phyloP scores from a whole-genome alignment of 1,140 invertebrate species.

The Ganaspis sp. region DNA sequence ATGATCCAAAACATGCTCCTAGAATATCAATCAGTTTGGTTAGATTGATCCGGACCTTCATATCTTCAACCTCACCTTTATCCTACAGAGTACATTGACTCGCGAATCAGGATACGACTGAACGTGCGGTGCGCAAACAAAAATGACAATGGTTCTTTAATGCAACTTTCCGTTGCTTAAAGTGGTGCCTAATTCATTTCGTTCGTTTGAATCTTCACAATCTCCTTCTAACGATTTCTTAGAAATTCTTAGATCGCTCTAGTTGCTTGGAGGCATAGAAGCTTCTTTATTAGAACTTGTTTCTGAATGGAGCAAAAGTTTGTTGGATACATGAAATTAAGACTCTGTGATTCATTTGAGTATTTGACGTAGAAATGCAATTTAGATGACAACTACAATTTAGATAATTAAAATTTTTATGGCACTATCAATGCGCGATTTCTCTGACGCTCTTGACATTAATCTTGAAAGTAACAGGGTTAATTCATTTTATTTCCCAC shows the following conservation, averaged over 20 bases:
- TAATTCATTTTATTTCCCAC: too few species aligned
- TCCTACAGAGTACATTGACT: slow-evolving; percentile 51
- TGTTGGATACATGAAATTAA: too few species aligned
- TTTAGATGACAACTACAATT: too few species aligned
- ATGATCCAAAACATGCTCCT: slow-evolving; percentile 56
- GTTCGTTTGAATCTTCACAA: slow-evolving; percentile 67
- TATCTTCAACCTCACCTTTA: slow-evolving; percentile 50
- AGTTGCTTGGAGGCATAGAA: background rate
- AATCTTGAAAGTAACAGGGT: too few species aligned
- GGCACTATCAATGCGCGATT: too few species aligned
- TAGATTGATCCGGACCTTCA: slow-evolving; percentile 58
- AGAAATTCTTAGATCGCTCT: slow-evolving; percentile 38
- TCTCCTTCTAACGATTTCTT: slow-evolving; percentile 61
- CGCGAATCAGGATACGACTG: slow-evolving; percentile 49
- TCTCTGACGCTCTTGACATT: too few species aligned
- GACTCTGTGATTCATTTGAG: too few species aligned
- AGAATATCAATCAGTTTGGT: slow-evolving; percentile 61
- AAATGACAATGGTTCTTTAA: slow-evolving; percentile 70
- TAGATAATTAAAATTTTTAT: too few species aligned
- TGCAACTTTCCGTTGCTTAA: slow-evolving; percentile 67
- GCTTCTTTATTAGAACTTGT: too few species aligned
- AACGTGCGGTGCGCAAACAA: slow-evolving; percentile 62
- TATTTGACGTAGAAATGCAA: too few species aligned
- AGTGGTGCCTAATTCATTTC: slow-evolving; percentile 71
- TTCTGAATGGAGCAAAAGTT: too few species aligned